Base-by-base conservation (phyloP, 1,140 invertebrate genomes). In the Riptortus pedestris region DNA sequence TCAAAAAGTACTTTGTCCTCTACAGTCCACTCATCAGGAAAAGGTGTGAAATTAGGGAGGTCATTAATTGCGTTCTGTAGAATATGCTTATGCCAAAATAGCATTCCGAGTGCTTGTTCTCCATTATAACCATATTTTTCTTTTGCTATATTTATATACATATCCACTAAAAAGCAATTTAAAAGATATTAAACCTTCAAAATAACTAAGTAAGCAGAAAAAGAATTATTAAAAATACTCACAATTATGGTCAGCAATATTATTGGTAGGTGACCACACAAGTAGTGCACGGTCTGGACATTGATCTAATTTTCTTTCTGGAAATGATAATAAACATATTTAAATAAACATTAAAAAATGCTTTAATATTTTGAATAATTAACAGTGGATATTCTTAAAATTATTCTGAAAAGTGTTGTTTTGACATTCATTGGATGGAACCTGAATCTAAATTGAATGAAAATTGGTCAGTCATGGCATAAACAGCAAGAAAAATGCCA, bases 1-100 rank as follows among this genome's bases (percentile, higher is more conserved):
- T 98, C 94, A 80, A 98, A 98, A 20, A 97, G 76, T 52, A 97
- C 92, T 81, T 97, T 97, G 72, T 98, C 95, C 77, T 98, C 95
- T 2, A 93, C 89, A 16, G 93, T 93, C 95, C 95, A 98, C 72
- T 98, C 94, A 78, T 98, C 94, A 26, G 94, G 94, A 72, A 95
- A 95, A 2, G 95, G 95, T 62, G 93, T 96, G 72, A 97, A 98
- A 77, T 98, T 98, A 14, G 93, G 89, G 65, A 98, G 79, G 74
- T 98, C 94, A 71, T 89, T 78, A 2, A 94, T 85, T 3, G 95
- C 94, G 70, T 90, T 83, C 67, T 93, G 91, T 43, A 98, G 79
- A 76, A 96, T 91, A 78, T 97, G 94, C 76, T 96, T 95, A 72
- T 98, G 94, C 94, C 94, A 98, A 75, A 95, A 97, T 14, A 98